phyloP scores from a whole-genome alignment of 23 tunicate species.

The Phallusia fumigata region DNA sequence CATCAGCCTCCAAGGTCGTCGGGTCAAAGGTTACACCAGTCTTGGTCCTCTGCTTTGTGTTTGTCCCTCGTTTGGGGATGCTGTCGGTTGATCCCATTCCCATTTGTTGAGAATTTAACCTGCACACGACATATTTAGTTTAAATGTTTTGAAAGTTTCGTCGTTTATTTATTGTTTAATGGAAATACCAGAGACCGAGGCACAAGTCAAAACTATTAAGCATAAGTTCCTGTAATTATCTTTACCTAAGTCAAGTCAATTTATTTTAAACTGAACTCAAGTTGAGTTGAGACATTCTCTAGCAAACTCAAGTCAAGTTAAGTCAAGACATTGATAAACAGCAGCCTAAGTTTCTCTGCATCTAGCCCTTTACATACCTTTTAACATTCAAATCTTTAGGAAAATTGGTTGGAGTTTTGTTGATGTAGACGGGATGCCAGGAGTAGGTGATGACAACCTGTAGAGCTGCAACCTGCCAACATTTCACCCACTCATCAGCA shows the following conservation, averaged over 20 bases:
- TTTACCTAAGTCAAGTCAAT: too few species aligned
- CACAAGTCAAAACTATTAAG: too few species aligned
- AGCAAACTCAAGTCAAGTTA: too few species aligned
- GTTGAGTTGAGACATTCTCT: too few species aligned
- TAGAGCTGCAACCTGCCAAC: conserved; percentile 70
- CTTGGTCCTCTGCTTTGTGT: neutral
- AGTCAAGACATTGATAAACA: too few species aligned
- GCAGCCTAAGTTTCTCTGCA: too few species aligned
- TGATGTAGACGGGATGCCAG: conserved; percentile 57
- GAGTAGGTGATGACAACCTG: conserved; percentile 52
- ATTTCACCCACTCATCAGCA: conserved; percentile 66
- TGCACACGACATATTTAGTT: too few species aligned
- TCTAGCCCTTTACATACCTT: neutral
- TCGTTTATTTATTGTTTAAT: too few species aligned
- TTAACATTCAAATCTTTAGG: neutral
- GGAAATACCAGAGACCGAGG: too few species aligned
- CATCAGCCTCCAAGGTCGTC: conserved; percentile 76
- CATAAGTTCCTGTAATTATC: too few species aligned
- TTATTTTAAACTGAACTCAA: too few species aligned
- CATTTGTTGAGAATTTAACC: neutral
- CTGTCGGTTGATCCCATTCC: neutral
- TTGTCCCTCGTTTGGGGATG: neutral
- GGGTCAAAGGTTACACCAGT: conserved; percentile 80
- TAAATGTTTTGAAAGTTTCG: too few species aligned
- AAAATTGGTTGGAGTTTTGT: conserved; percentile 1